Evolutionary conservation across 1,140 invertebrate species (phyloP), one percentile per base, ranked within the genome.

Genomic region (Hycleus cichorii): DNA sequence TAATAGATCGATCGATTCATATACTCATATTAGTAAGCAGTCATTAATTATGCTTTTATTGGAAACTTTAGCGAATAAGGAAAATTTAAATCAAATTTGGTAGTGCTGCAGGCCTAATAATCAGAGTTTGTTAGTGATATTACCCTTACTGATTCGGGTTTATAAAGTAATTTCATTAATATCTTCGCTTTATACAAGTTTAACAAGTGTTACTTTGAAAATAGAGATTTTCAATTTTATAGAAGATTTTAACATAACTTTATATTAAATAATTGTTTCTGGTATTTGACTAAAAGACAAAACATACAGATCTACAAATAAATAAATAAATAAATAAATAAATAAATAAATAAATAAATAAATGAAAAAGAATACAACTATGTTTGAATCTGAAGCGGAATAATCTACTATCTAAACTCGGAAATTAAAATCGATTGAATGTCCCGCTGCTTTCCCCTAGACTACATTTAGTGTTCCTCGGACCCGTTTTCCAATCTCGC

Each of bases 341-440:
- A 18, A 18, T 18, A 18, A 18, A 18, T 18, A 18, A 18, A 18
- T 18, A 18, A 2, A 18, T 18, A 18, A 18, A 18, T 18, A 18
- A 18, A 32, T 32, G 3, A 5, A 32, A 7, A 32, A 32, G 7
- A 32, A 32, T 5, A 32, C 1, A 32, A 32, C 32, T 32, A 4
- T 32, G 32, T 32, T 32, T 32, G 32, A 32, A 32, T 32, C 32
- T 32, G 32, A 32, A 32, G 32, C 47, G 25, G 47, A 44, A 49
- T 50, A 50, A 57, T 49, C 48, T 49, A 57, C 43, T 39, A 48
- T 11, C 6, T 32, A 32, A 32, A 49, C 39, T 57, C 56, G 56
- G 56, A 57, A 57, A 57, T 57, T 57, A 57, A 57, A 57, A 57
- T 57, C 56, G 56, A 57, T 57, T 57, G 47, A 47, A 49, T 50